These are phyloP conservation scores for Plutomurus gul DNA, from an alignment of 1,140 invertebrate species.

Conservation along the genomic window DNA sequence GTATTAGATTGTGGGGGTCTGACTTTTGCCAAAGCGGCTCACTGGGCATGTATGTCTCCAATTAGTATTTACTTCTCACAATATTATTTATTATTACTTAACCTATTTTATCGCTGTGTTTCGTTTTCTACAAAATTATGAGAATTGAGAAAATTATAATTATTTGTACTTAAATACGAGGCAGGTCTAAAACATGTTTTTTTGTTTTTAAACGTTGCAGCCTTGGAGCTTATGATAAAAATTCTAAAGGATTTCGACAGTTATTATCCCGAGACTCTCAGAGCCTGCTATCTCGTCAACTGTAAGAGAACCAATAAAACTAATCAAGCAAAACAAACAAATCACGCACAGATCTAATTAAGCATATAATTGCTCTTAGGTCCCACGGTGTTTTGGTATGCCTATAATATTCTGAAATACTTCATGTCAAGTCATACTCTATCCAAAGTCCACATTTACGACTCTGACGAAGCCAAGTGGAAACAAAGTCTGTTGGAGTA, in stretches of 20 bases:
- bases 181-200: neutral
- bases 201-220: neutral
- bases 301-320: constrained; percentile 20
- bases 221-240: constrained; percentile 12
- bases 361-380: constrained; percentile 10
- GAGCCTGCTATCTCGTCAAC: constrained; percentile 32
- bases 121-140: neutral
- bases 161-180: no score
- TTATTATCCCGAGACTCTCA: constrained; percentile 39
- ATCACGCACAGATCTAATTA: no score
- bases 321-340: neutral
- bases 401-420: constrained; percentile 36
- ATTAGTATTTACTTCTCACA: no score
- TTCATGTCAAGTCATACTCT: constrained; percentile 27
- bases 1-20: constrained; percentile 24
- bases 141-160: no score
- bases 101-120: neutral
- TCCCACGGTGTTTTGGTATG: constrained; percentile 34
- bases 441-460: constrained; percentile 34
- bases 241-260: constrained; percentile 34
- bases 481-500: constrained; percentile 1
- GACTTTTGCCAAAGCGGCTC: constrained; percentile 29
- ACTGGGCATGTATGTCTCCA: constrained; percentile 10
- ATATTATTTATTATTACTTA: neutral
- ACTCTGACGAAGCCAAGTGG: constrained; percentile 37